Base-by-base conservation (phyloP, 1,140 invertebrate genomes). In the Marisa cornuarietis region DNA sequence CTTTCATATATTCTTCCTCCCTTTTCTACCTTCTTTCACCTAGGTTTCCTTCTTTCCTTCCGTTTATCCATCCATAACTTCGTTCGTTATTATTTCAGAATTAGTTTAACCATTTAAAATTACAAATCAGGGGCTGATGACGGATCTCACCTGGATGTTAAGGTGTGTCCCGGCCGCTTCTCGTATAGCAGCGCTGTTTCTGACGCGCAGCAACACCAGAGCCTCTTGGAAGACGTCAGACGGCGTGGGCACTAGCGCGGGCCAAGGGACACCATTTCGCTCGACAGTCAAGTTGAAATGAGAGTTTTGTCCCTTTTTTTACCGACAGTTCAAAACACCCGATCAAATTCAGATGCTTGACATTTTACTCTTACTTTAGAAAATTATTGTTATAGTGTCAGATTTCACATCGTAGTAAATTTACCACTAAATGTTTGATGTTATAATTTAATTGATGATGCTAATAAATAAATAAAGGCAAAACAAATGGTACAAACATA, bases 171-270 rank as follows among this genome's bases (percentile, higher is more conserved):
- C 76, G 0, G 24, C 76, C 20, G 26, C n/a, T 20, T 68, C 76
- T 74, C 31, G 66, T 20, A 81, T 54, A 18, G 26, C 69, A 16
- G 76, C 61, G 0, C 14, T 58, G 49, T 79, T 58, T 26, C 49
- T 96, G 0, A 98, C 96, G 80, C 96, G 92, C 79, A 98, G 95
- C 69, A 97, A 92, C 90, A 98, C 97, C 14, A 95, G 95, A 9
- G 96, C 96, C 91, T 98, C 96, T 88, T 98, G 98, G n/a, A 97
- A 95, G 8, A 95, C 96, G 87, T 95, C 93, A 10, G 93, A 93
- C 13, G 97, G 97, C 16, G 95, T 96, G 0, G 98, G 94, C 85
- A 97, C 96, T 88, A 98, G 97, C 0, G 96, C 93, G 79, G 95
- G 95, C 73, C 78, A 84, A 61, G 88, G 96, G 96, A 87, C 42